Evolutionary conservation across 1,140 invertebrate species (phyloP).

Genomic region (Meloidogyne chitwoodi): DNA sequence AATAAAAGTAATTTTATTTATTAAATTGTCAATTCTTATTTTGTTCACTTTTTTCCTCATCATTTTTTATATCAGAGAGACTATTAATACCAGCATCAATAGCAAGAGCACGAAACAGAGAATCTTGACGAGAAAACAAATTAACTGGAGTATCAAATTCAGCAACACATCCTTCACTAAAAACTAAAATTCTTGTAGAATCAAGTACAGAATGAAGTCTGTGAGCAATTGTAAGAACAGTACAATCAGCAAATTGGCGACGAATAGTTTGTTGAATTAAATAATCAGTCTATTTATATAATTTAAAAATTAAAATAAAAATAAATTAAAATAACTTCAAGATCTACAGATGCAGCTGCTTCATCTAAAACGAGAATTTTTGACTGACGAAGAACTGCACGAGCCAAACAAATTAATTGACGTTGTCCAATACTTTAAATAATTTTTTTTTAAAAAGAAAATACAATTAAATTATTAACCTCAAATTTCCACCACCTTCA

Average conservation of each 20-base stretch:
- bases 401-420: constrained; percentile 73
- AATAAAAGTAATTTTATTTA: no score
- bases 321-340: background rate
- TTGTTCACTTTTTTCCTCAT: background rate
- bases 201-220: constrained; percentile 65
- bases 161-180: constrained; percentile 72
- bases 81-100: constrained; percentile 21
- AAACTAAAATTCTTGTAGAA: constrained; percentile 65
- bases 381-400: constrained; percentile 66
- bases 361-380: constrained; percentile 71
- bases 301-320: constrained; percentile 52
- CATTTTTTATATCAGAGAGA: background rate
- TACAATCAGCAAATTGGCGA: constrained; percentile 63
- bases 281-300: constrained; percentile 20
- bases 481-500: constrained; percentile 63
- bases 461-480: constrained; percentile 45
- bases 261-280: constrained; percentile 61
- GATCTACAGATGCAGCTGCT: constrained; percentile 64
- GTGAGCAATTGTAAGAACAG: constrained; percentile 66
- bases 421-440: constrained; percentile 68
- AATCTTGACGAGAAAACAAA: constrained; percentile 64
- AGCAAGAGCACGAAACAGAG: constrained; percentile 62
- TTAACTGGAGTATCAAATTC: constrained; percentile 72
- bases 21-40: background rate
- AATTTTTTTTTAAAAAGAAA: background rate